phyloP scores from a whole-genome alignment of 1,140 invertebrate species.

The Phenacoccus solenopsis region DNA sequence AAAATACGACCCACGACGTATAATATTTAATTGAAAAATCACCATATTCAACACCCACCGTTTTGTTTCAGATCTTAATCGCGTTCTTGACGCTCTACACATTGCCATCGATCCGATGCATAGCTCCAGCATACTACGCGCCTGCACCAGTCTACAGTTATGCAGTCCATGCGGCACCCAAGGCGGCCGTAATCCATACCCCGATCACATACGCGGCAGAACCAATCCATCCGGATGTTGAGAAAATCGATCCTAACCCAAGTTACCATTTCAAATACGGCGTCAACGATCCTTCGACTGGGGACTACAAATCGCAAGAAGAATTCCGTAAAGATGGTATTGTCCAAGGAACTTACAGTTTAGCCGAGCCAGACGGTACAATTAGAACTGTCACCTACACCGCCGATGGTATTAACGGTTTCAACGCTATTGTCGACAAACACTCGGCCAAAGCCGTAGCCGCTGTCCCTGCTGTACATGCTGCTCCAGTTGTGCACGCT shows the following conservation, averaged over 20 bases:
- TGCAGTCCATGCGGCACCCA: background rate
- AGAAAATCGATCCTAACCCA: conserved; percentile 20
- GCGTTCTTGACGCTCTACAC: background rate
- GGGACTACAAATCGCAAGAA: conserved; percentile 45
- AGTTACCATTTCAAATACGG: conserved; percentile 40
- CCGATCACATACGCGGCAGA: conserved; percentile 15
- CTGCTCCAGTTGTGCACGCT: conserved; percentile 17
- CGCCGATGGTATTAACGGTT: conserved; percentile 46
- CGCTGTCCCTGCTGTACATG: conserved; percentile 17
- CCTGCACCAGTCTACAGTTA: background rate
- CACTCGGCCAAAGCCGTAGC: conserved; percentile 4
- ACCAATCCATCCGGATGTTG: background rate
- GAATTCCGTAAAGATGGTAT: conserved; percentile 44
- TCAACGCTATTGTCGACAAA: conserved; percentile 30
- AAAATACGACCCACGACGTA: no score
- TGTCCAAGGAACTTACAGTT: conserved; percentile 34
- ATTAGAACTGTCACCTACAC: conserved; percentile 46
- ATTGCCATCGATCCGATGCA: background rate
- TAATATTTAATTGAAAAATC: no score
- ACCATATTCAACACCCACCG: no score
- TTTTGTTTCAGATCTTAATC: conserved; percentile 10
- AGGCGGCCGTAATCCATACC: background rate
- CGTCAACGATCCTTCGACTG: conserved; percentile 41
- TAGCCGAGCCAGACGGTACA: conserved; percentile 41
- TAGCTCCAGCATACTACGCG: background rate